Evolutionary conservation across 2,888 invertebrate genomes (phyloP).

Genomic region (Keiferia lycopersicella): DNA sequence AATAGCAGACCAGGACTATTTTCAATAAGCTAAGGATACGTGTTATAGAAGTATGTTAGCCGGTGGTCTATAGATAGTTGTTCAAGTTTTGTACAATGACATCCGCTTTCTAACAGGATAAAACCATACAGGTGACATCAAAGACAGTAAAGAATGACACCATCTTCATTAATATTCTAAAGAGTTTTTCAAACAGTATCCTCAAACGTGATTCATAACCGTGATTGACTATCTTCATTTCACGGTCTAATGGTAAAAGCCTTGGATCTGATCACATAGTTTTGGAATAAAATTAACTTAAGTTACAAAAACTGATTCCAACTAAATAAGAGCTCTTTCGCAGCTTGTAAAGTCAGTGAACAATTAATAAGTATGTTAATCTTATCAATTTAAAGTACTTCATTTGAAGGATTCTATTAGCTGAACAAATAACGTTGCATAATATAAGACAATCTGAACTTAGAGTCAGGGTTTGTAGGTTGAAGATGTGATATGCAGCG

Average conservation of each 20-base stretch:
- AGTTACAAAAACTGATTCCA: no score
- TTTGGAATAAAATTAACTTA: no score
- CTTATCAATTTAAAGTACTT: no score
- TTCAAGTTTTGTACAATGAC: not conserved
- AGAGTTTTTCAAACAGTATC: not conserved
- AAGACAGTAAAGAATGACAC: conserved; percentile 1
- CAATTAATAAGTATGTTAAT: no score
- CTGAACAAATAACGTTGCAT: no score
- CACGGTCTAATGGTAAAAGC: not conserved
- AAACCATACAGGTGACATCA: conserved; percentile 5
- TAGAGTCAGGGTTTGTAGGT: no score
- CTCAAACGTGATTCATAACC: not conserved
- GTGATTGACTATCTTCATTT: not conserved
- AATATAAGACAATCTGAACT: no score
- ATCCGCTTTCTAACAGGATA: conserved; percentile 6
- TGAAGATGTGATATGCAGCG: no score
- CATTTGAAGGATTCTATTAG: no score
- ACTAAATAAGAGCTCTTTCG: no score
- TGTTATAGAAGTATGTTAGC: not conserved
- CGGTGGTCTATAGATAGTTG: not conserved
- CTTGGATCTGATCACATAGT: not conserved
- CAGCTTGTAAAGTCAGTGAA: no score
- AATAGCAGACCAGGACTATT: no score
- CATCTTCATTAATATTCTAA: conserved; percentile 7
- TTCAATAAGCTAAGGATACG: not conserved